Evolutionary conservation across 2,797 vertebrate genomes (phyloP).

Genomic region (Heterohyrax brucei): DNA sequence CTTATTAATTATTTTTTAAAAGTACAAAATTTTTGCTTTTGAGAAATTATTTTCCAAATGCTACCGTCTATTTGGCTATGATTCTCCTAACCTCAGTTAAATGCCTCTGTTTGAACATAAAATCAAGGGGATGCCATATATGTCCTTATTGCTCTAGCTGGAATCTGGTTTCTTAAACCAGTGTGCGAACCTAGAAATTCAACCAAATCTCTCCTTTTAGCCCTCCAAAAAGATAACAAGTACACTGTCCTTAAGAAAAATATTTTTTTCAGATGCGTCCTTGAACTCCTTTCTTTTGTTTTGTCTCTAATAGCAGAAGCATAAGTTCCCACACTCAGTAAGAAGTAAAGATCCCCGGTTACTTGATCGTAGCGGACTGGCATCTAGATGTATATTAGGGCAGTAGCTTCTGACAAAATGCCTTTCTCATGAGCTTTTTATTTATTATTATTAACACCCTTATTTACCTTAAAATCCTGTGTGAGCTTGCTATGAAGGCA

Average conservation of each 20-base stretch:
- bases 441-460: not conserved
- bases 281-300: not conserved
- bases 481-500: constrained; percentile 6
- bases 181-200: not conserved
- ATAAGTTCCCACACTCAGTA: not conserved
- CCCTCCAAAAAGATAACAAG: not conserved
- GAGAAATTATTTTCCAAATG: constrained; percentile 31
- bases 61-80: not conserved
- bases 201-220: not conserved
- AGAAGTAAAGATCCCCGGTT: not conserved
- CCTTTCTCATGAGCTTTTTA: constrained; percentile 2
- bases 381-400: not conserved
- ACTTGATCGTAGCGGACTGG: not conserved
- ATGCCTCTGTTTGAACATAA: constrained; percentile 20
- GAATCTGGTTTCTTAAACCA: not conserved
- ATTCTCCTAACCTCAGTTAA: not conserved
- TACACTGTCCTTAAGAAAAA: not conserved
- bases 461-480: not conserved
- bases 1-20: not conserved
- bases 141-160: not conserved
- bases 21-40: not conserved
- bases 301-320: not conserved
- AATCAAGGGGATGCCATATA: not conserved
- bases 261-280: not conserved
- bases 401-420: not conserved